Conservation (phyloP, 2,113 vertebrate species). For the Pleuronectes platessa region DNA sequence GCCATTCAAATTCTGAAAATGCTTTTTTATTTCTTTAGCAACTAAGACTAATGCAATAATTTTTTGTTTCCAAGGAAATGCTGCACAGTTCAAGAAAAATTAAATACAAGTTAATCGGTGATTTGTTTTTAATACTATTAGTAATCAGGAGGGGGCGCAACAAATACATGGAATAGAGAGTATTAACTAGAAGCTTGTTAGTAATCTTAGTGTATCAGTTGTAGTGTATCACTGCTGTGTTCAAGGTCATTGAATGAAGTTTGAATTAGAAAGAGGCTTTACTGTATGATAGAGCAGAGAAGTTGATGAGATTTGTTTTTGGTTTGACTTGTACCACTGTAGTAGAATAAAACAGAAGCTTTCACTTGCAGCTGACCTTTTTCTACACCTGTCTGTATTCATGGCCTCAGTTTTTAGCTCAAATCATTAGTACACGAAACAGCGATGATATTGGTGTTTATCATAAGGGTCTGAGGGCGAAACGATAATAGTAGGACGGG, state of each 20-base stretch:
- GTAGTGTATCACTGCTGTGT: not conserved
- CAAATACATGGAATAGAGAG: not conserved
- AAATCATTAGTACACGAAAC: not conserved
- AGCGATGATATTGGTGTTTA: not conserved
- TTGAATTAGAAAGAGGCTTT: too few relatives aligned
- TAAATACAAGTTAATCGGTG: not conserved
- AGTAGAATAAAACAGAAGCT: not conserved
- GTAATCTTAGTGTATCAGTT: not conserved
- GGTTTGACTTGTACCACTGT: not conserved
- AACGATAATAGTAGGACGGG: not conserved
- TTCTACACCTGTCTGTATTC: not conserved
- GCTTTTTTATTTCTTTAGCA: too few relatives aligned
- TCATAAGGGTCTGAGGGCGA: not conserved
- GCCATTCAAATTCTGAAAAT: too few relatives aligned
- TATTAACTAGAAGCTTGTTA: not conserved
- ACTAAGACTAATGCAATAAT: too few relatives aligned
- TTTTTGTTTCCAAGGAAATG: not conserved
- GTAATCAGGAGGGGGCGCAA: conserved; percentile 4
- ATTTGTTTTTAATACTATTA: not conserved
- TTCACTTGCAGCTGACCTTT: not conserved
- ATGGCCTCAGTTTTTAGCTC: too few relatives aligned
- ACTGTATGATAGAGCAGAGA: not conserved
- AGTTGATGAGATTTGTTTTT: not conserved
- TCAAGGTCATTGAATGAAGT: not conserved
- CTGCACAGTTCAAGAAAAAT: not conserved